These are phyloP conservation scores for Caenorhabditis briggsae DNA, from an alignment of 1,140 invertebrate genomes.

Conservation along the genomic window DNA sequence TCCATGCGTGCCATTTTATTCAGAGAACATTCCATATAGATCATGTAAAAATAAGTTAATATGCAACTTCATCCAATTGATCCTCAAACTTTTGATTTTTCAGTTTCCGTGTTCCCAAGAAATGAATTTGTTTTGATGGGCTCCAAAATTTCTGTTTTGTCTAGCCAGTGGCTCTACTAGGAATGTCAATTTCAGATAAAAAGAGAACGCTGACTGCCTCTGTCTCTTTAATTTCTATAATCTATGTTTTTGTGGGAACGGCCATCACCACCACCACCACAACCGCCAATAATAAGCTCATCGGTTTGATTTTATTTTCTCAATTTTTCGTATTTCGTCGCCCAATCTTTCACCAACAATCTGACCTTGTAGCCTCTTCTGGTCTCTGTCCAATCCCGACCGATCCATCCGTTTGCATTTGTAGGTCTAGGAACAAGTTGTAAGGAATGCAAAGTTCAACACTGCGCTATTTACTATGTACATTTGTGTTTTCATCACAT, in stretches of 20 bases:
- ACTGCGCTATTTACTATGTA: background rate
- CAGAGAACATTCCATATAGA: background rate
- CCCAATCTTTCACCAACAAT: background rate
- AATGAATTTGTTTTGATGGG: background rate
- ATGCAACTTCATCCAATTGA: no score
- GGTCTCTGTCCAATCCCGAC: background rate
- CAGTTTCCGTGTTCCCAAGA: background rate
- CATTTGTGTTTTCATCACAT: constrained; percentile 14
- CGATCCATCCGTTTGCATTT: background rate
- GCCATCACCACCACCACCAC: background rate
- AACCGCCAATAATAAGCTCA: background rate
- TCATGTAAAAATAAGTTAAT: background rate
- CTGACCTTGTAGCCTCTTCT: constrained; percentile 29
- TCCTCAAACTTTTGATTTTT: background rate
- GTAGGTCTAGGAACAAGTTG: background rate
- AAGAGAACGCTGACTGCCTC: constrained; percentile 8
- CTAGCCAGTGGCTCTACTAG: background rate
- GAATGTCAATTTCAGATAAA: constrained; percentile 41
- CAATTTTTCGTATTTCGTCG: background rate
- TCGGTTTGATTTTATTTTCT: background rate
- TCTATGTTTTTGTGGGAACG: constrained; percentile 32
- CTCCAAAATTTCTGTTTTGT: background rate
- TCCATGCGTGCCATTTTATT: background rate
- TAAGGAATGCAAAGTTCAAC: constrained; percentile 29
- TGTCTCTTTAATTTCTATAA: constrained; percentile 13